These are phyloP conservation scores for Philypnodon macrostomus DNA, from an alignment of 2,797 vertebrate genomes.

Conservation along the genomic window DNA sequence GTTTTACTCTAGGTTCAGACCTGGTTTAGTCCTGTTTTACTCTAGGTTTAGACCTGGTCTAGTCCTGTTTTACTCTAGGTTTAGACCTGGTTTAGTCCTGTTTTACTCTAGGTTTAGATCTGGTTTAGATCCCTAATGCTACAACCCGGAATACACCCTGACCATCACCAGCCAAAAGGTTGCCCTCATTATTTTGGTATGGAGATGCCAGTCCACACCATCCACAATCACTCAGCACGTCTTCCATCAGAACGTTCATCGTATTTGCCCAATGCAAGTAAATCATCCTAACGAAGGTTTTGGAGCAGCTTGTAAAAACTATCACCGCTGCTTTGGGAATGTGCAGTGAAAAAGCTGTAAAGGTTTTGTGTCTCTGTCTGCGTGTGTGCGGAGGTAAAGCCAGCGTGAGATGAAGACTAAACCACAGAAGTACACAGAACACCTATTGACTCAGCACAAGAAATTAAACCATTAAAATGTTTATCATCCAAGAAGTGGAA, in stretches of 20 bases:
- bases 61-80: too few species aligned
- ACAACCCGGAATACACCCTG: too few species aligned
- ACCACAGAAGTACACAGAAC: slow-evolving; percentile 26
- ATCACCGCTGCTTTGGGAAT: slow-evolving; percentile 42
- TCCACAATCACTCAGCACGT: not conserved
- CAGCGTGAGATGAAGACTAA: slow-evolving; percentile 17
- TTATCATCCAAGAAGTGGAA: slow-evolving; percentile 19
- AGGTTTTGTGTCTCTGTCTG: slow-evolving; percentile 22
- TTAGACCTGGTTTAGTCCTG: too few species aligned
- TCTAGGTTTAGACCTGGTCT: too few species aligned
- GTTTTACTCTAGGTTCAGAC: too few species aligned
- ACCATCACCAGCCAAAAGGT: not conserved
- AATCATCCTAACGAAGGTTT: slow-evolving; percentile 24
- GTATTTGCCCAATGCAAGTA: slow-evolving; percentile 3
- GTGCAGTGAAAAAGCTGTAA: slow-evolving; percentile 37
- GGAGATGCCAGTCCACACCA: not conserved
- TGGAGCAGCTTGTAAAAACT: slow-evolving; percentile 47
- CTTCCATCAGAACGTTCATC: slow-evolving; percentile 11
- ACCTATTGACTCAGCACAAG: slow-evolving; percentile 33
- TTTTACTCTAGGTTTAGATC: too few species aligned
- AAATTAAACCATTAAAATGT: slow-evolving; percentile 48
- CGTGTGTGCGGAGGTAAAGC: slow-evolving; percentile 11
- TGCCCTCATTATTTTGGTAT: not conserved
- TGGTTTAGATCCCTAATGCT: too few species aligned
- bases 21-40: too few species aligned